Evolutionary conservation across 2,888 invertebrate species (phyloP).

Genomic region (Melieria crassipennis): DNA sequence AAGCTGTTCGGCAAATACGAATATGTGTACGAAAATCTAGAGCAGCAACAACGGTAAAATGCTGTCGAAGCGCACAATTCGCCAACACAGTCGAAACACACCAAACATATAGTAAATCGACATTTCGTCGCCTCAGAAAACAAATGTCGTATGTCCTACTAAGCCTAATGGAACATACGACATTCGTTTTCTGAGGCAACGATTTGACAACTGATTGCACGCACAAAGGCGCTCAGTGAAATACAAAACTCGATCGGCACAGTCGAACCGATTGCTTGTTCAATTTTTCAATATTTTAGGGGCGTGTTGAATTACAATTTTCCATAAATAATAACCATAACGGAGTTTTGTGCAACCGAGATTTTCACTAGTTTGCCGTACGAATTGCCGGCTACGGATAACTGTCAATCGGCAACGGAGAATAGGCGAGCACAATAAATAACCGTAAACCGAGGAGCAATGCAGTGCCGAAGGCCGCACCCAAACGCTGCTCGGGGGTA

Average conservation of each 20-base stretch:
- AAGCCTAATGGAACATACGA: no score
- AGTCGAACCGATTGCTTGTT: not conserved
- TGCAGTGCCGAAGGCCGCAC: constrained; percentile 9
- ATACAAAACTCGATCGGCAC: constrained; percentile 37
- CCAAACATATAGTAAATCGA: not conserved
- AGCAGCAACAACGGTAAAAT: constrained; percentile 18
- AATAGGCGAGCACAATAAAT: constrained; percentile 39
- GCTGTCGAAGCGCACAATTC: not conserved
- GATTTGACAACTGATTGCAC: constrained; percentile 25
- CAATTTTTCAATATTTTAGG: constrained; percentile 30
- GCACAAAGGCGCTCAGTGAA: constrained; percentile 19
- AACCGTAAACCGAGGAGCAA: constrained; percentile 45
- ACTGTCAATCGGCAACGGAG: constrained; percentile 35
- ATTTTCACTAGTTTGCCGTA: constrained; percentile 23
- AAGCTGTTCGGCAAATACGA: constrained; percentile 21
- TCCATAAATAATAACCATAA: constrained; percentile 52
- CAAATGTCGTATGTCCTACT: constrained; percentile 8
- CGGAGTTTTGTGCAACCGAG: constrained; percentile 35
- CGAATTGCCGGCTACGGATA: constrained; percentile 33
- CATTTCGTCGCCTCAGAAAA: constrained; percentile 6
- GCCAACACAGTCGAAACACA: not conserved
- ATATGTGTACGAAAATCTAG: not conserved
- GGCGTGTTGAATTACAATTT: constrained; percentile 56
- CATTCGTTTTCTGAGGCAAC: no score
- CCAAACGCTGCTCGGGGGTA: not conserved